Conservation (phyloP, 2,797 vertebrate genomes). For the Cyprinella venusta region DNA sequence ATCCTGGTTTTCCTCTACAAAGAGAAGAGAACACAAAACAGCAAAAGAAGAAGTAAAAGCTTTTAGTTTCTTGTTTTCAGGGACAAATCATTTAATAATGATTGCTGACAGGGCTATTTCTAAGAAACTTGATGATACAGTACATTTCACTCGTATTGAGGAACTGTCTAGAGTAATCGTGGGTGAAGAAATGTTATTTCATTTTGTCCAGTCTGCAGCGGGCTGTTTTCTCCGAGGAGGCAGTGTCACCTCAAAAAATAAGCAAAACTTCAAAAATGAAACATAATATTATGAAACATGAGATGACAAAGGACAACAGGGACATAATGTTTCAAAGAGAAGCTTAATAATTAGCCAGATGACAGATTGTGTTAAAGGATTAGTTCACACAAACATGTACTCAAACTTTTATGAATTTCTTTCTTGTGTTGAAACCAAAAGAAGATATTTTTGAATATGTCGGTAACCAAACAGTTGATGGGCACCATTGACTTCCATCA, state of each 20-base stretch:
- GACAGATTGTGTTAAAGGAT: not conserved
- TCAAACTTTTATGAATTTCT: not conserved
- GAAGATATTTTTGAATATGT: not conserved
- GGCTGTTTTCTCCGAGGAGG: not conserved
- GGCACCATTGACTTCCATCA: not conserved
- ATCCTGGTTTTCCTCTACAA: not conserved
- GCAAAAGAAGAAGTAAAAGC: conserved; percentile 42
- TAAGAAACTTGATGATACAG: conserved; percentile 45
- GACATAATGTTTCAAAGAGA: not conserved
- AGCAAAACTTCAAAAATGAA: not conserved
- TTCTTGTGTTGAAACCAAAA: not conserved
- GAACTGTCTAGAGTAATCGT: conserved; percentile 34
- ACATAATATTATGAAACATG: not conserved
- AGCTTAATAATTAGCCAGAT: not conserved
- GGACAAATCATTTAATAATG: conserved; percentile 28
- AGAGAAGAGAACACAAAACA: conserved; percentile 2
- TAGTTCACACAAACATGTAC: not conserved
- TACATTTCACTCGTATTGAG: conserved; percentile 40
- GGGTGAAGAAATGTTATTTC: conserved; percentile 37
- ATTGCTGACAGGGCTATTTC: conserved; percentile 50
- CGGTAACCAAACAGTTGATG: not conserved
- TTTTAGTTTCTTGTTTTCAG: conserved; percentile 43
- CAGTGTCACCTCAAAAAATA: conserved; percentile 7
- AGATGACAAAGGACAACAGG: not conserved
- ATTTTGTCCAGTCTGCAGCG: conserved; percentile 45